phyloP scores from a whole-genome alignment of 2,113 vertebrate genomes.

The Salvelinus sp. region DNA sequence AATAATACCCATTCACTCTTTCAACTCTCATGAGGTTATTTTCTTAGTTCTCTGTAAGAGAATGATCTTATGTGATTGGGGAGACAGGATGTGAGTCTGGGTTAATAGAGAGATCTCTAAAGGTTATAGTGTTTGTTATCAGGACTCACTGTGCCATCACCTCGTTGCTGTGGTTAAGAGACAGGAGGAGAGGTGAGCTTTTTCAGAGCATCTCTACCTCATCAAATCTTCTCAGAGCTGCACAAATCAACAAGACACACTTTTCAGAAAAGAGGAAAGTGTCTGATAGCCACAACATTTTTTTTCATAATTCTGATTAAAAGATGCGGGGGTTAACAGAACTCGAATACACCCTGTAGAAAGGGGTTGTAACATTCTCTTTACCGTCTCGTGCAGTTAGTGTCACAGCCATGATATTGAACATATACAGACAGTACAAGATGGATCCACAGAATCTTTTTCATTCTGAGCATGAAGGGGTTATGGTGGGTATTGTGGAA shows the following conservation, averaged over 20 bases:
- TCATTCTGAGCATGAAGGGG: too few relatives aligned
- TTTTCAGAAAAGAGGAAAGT: neutral
- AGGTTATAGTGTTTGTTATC: conserved; percentile 16
- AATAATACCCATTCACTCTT: neutral
- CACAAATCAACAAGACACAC: neutral
- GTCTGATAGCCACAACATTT: neutral
- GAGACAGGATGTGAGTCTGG: conserved; percentile 26
- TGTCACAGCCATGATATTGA: too few relatives aligned
- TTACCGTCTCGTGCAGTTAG: too few relatives aligned
- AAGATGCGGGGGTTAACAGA: too few relatives aligned
- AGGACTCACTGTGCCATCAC: conserved; percentile 6
- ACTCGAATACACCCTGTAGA: too few relatives aligned
- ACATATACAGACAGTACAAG: too few relatives aligned
- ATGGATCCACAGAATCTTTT: too few relatives aligned
- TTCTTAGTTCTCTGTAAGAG: neutral
- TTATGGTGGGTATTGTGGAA: too few relatives aligned
- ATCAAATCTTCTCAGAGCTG: neutral
- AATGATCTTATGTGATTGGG: neutral
- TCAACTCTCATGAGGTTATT: neutral
- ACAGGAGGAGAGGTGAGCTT: neutral
- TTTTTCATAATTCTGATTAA: neutral
- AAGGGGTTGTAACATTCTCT: too few relatives aligned
- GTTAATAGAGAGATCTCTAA: conserved; percentile 11
- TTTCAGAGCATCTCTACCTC: neutral
- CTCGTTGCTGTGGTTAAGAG: conserved; percentile 5